These are phyloP conservation scores for Zophobas atratus DNA, from an alignment of 1,140 invertebrate species.

Conservation along the genomic window DNA sequence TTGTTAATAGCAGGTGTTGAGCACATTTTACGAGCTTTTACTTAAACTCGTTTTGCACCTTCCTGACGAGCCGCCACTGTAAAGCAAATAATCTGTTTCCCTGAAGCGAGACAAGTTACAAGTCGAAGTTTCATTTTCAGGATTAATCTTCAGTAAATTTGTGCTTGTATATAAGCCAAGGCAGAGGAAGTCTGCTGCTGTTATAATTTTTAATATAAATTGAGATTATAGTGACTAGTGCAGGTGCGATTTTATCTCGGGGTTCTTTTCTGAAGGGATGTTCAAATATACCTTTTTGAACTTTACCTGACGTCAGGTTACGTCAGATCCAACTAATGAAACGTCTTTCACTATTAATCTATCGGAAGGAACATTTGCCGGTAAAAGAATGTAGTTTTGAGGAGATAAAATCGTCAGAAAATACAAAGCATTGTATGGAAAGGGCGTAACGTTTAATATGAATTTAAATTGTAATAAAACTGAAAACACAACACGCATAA, in stretches of 20 bases:
- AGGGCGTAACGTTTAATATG: conserved; percentile 43
- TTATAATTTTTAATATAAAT: conserved; percentile 18
- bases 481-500: conserved; percentile 44
- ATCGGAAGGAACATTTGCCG: conserved; percentile 55
- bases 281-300: conserved; percentile 52
- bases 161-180: conserved; percentile 4
- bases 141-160: conserved; percentile 6
- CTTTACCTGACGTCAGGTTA: conserved; percentile 55
- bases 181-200: conserved; percentile 25
- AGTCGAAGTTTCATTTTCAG: background rate
- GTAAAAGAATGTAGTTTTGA: conserved; percentile 55
- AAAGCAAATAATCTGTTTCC: too few species aligned
- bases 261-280: conserved; percentile 16
- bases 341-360: conserved; percentile 60
- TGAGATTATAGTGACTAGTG: conserved; percentile 19
- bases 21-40: too few species aligned
- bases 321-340: conserved; percentile 58
- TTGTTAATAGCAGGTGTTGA: too few species aligned
- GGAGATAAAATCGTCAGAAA: conserved; percentile 42
- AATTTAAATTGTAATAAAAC: conserved; percentile 53
- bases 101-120: background rate
- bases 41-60: too few species aligned
- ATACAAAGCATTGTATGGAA: conserved; percentile 6
- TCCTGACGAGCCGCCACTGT: too few species aligned
- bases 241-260: conserved; percentile 41